Evolutionary conservation across 1,140 invertebrate species (phyloP).

Genomic region (Oncopeltus fasciatus): DNA sequence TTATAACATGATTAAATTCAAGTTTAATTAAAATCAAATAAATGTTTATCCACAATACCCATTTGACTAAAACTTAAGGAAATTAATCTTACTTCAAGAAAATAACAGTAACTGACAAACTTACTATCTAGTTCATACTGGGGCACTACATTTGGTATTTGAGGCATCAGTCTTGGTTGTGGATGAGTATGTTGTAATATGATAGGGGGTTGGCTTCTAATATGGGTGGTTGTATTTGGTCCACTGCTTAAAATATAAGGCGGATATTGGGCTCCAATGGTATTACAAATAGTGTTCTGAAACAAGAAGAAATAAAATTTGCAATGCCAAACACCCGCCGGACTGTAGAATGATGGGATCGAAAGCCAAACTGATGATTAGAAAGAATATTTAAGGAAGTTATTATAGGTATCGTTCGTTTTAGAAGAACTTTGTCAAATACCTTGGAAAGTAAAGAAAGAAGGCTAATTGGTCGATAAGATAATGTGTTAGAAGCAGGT

Average conservation of each 20-base stretch:
- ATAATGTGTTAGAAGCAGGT: too few relatives aligned
- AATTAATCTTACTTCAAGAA: not conserved
- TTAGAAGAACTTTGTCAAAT: too few relatives aligned
- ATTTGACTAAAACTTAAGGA: not conserved
- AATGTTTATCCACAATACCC: not conserved
- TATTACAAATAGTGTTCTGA: conserved; percentile 12
- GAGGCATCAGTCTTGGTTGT: conserved; percentile 34
- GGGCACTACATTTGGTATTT: conserved; percentile 32
- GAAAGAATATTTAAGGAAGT: too few relatives aligned
- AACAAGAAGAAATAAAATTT: not conserved
- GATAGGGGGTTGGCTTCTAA: conserved; percentile 18
- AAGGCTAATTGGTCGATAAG: too few relatives aligned
- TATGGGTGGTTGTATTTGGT: conserved; percentile 11
- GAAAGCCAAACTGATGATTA: too few relatives aligned
- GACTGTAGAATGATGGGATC: too few relatives aligned
- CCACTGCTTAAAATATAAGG: conserved; percentile 17
- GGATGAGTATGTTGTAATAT: conserved; percentile 19
- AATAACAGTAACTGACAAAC: not conserved
- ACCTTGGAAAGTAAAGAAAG: too few relatives aligned
- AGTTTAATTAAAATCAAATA: not conserved
- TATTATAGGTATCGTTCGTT: too few relatives aligned
- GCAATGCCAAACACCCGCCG: too few relatives aligned
- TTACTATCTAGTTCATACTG: conserved; percentile 28
- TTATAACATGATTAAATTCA: not conserved
- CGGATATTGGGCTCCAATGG: conserved; percentile 17